Base-by-base conservation (phyloP, 2,797 vertebrate genomes). In the Nothura maculosa region DNA sequence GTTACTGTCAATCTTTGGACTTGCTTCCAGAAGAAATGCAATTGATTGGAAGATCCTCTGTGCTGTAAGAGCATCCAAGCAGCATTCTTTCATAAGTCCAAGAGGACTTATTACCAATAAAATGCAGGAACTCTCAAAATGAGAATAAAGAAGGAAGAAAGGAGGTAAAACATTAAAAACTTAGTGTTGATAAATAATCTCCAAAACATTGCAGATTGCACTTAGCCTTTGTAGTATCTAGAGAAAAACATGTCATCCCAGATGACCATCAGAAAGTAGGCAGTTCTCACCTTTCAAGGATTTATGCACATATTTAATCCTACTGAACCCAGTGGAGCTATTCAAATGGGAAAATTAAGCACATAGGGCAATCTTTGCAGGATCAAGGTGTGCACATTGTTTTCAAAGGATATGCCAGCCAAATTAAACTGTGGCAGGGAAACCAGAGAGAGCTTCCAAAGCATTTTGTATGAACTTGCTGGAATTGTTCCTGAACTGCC, bases 111-210 rank as follows among this genome's bases (percentile, higher is more conserved):
- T 42, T 77, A 27, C n/a, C 19, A 61, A 48, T 42, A 57, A 63
- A 92, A 81, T 25, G 6, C 34, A 76, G 67, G 47, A 30, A 60
- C 24, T 69, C 16, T 75, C 34, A 68, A 69, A 91, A 32, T 4
- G 47, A 73, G 63, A 79, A 61, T 17, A 85, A 79, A 84, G 79
- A 40, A 75, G 28, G 66, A 87, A 61, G 68, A 87, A 89, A 66
- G 42, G 52, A 80, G 42, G 58, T 81, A 88, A 73, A 28, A 54
- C 87, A 72, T 61, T 6, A 75, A 78, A 92, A 78, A 17, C 4
- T 11, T 43, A 25, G 20, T 66, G 55, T n/a, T 90, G 81, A 79
- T 81, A 88, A 78, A 91, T 92, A 93, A 72, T 75, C 38, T 76
- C 43, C 48, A 90, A 93, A 6, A 17, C 72, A 13, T 17, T 89